Conservation (phyloP, 2,888 invertebrate species). For the Drosophila maculinotata region DNA sequence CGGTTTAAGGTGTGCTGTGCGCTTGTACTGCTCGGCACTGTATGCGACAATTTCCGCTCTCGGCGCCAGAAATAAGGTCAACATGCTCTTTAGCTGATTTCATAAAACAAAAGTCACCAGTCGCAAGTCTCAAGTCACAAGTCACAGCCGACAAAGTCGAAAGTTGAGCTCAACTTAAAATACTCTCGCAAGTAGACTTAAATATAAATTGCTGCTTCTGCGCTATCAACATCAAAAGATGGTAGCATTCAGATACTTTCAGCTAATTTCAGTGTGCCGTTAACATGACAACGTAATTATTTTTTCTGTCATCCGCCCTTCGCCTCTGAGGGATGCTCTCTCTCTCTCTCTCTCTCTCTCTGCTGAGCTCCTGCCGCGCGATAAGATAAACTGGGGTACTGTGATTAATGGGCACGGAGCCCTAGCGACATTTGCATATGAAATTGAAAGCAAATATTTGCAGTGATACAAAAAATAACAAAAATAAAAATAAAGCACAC, state of each 20-base stretch:
- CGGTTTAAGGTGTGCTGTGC: slow-evolving; percentile 76
- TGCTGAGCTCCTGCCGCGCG: slow-evolving; percentile 7
- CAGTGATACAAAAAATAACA: slow-evolving; percentile 56
- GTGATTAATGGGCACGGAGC: slow-evolving; percentile 57
- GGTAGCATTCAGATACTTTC: slow-evolving; percentile 70
- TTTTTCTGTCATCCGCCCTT: slow-evolving; percentile 62
- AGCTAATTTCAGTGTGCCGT: slow-evolving; percentile 77
- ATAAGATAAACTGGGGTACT: slow-evolving; percentile 43
- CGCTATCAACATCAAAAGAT: slow-evolving; percentile 75
- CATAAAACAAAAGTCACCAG: slow-evolving; percentile 55
- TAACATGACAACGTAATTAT: slow-evolving; percentile 80
- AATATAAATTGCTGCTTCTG: slow-evolving; percentile 29
- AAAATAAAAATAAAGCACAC: slow-evolving; percentile 20
- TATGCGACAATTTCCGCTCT: slow-evolving; percentile 75
- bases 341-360: background rate
- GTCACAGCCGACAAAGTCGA: no score
- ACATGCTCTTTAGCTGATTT: slow-evolving; percentile 68
- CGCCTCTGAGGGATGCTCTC: slow-evolving; percentile 39
- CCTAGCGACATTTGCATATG: slow-evolving; percentile 76
- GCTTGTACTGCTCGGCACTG: slow-evolving; percentile 30
- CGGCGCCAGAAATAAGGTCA: slow-evolving; percentile 66
- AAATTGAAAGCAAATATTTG: slow-evolving; percentile 81
- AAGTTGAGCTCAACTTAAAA: slow-evolving; percentile 18
- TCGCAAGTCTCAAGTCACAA: slow-evolving; percentile 15
- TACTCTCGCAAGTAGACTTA: background rate